A percentile compares a stretch with the other conserved stretches of the same genome.
Evolutionary conservation across 37 sponge, comb jelly and placozoan species (phyloP).

Genomic region (Cladorhizidae sp.): DNA sequence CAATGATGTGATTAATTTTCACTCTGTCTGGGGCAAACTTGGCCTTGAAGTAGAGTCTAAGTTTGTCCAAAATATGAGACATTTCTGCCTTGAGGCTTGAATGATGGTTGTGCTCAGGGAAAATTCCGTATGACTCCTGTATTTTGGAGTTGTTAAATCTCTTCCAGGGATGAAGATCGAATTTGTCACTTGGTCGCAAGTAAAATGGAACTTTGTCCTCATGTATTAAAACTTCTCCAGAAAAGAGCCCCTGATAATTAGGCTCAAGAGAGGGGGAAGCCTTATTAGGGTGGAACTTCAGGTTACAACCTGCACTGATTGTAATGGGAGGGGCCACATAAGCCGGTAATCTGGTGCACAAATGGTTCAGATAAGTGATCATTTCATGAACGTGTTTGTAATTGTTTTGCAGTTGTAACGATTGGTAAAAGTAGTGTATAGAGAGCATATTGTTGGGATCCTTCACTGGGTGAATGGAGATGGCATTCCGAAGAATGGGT

Average conservation of each 20-base stretch:
- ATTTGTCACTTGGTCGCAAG: conserved; percentile 24
- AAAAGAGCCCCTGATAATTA: neutral
- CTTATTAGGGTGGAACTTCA: conserved; percentile 17
- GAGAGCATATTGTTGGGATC: conserved; percentile 54
- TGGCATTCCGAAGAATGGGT: conserved; percentile 12
- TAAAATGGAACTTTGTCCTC: neutral
- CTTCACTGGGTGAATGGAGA: conserved; percentile 62
- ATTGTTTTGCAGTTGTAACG: conserved; percentile 21
- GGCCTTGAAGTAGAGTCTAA: neutral
- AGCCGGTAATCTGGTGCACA: conserved; percentile 12
- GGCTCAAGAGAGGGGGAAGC: neutral
- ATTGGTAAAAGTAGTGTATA: conserved; percentile 47
- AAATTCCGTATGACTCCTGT: neutral
- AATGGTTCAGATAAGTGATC: conserved; percentile 19
- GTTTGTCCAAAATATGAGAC: conserved; percentile 1
- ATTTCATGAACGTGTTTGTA: conserved; percentile 3
- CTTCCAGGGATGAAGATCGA: conserved; percentile 23
- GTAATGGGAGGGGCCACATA: conserved; percentile 19
- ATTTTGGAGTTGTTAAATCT: conserved; percentile 7
- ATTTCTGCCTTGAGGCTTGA: conserved; percentile 16
- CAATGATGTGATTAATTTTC: neutral
- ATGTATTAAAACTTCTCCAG: neutral
- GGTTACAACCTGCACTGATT: conserved; percentile 15
- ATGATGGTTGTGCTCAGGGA: conserved; percentile 3
- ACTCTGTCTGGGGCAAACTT: neutral